Conservation (phyloP, 2,888 invertebrate genomes). For the Bombylius discolor region DNA sequence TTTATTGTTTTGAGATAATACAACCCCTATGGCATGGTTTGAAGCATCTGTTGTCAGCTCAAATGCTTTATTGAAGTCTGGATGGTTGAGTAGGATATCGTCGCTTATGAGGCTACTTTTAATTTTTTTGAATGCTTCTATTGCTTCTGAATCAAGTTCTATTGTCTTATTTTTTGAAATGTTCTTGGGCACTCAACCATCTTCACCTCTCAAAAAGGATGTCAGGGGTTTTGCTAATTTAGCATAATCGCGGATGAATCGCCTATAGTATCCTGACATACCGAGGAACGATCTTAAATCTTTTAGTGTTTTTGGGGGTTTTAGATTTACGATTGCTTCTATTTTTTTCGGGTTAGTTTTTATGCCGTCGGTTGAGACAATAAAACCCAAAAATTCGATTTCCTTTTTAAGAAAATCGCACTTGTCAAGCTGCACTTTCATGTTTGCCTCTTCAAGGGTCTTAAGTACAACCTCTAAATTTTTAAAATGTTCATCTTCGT, state of each 20-base stretch:
- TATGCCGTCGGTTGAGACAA: not conserved
- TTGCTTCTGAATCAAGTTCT: not conserved
- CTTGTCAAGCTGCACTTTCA: conserved; percentile 9
- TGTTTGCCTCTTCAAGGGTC: conserved; percentile 4
- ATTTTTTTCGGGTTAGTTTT: too few relatives aligned
- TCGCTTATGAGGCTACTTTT: not conserved
- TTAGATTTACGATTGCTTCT: too few relatives aligned
- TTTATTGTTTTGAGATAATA: not conserved
- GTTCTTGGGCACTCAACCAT: not conserved
- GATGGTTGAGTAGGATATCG: not conserved
- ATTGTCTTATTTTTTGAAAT: not conserved
- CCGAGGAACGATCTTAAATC: too few relatives aligned
- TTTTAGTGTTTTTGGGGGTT: too few relatives aligned
- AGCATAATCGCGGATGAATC: too few relatives aligned
- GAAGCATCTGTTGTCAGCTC: conserved; percentile 7
- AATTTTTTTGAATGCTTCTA: not conserved
- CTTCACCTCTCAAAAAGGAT: not conserved
- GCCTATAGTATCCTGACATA: too few relatives aligned
- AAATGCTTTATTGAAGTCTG: not conserved
- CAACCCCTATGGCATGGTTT: not conserved
- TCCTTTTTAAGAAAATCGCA: conserved; percentile 20
- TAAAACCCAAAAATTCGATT: conserved; percentile 22
- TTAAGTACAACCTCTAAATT: not conserved
- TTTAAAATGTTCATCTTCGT: not conserved
- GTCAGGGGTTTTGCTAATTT: too few relatives aligned